Base-by-base conservation (phyloP, 2,888 invertebrate genomes). In the Amphiduros pacificus region DNA sequence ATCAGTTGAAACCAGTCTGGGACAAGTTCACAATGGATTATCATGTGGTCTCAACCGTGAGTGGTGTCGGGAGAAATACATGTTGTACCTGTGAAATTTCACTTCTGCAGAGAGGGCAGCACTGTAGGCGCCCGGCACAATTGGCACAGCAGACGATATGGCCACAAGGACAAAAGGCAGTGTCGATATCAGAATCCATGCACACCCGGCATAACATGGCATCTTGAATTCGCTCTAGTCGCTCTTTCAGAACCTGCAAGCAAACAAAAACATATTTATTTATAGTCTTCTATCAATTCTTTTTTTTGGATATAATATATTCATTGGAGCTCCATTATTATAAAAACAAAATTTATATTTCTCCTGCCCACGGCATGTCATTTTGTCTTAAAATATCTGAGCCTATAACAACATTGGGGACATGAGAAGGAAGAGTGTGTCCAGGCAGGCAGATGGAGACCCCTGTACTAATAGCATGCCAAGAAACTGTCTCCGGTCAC, bases 101-200 rank as follows among this genome's bases (percentile, higher is more conserved):
- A 4, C 88, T 85, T 24, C 91, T 87, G 78, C 92, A 92, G 31
- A 92, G 83, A 0, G 91, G 91, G 79, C 91, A 92, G 62, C 88
- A 86, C 63, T 88, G 87, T 78, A 91, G 89, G 75, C 88, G 87
- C 2, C 87, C 86, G 2, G 92, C 91, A 79, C 94, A 94, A 26
- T 86, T 85, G 41, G 85, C 84, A 83, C 93, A 93, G 74, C 92
- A 91, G 55, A 91, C 89, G 56, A 91, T 90, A 82, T 94, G 94
- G n/a, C 91, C 88, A 79, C 94, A 94, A 1, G 93, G 93, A 84
- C 91, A 89, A 83, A 94, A 90, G 71, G 91, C 89, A 36, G 91
- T 89, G 84, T 92, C 89, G 77, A 93, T 89, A 62, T 88, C 87
- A 56, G 86, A 86, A 84, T 93, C 93, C 91, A 93, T 92, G 80